Evolutionary conservation across 1,140 invertebrate genomes (phyloP), one percentile per base, ranked within the genome.

Genomic region (Coptotermes formosanus): DNA sequence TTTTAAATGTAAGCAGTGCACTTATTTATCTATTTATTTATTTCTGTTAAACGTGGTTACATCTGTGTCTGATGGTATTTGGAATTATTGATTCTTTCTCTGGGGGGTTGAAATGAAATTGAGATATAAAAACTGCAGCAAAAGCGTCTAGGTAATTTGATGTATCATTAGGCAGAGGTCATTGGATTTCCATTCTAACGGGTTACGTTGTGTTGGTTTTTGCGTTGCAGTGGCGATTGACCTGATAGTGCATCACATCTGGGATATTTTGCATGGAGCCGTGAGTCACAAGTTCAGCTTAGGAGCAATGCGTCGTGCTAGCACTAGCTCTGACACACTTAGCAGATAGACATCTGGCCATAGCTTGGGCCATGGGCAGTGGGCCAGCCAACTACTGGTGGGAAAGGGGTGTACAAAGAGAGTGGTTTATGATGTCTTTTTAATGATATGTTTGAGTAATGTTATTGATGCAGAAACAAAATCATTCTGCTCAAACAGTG

Each of bases 181-280:
- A 30, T n/a, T 75, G 64, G n/a, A 75, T 75, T 75, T n/a, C 64
- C 64, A 75, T 75, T 75, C 64, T 75, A 75, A 75, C n/a, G 64
- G 64, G 64, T 75, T 75, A 75, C 64, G n/a, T 52, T 84, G 44
- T 84, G 48, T 52, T 84, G 45, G 83, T 84, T 87, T 92, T 91
- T 92, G 93, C 94, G 94, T 96, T 93, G 94, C 95, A 98, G 98
- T 99, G 94, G 98, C 98, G 92, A 99, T 99, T 94, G 97, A 98
- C 92, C 94, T 99, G 91, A 99, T 99, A 93, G 98, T 99, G 89
- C 97, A 99, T 92, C 98, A 99, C 94, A 99, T 99, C 92, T 96
- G 97, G 94, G 98, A 99, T 93, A 95, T 98, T 89, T 95, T 99
- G 91, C 95, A 93, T 91, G 87, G 87, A 25, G 85, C 52, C 84